Evolutionary conservation across 92 coral and sea anemone genomes (phyloP).

Genomic region (Virgularia gustaviana): DNA sequence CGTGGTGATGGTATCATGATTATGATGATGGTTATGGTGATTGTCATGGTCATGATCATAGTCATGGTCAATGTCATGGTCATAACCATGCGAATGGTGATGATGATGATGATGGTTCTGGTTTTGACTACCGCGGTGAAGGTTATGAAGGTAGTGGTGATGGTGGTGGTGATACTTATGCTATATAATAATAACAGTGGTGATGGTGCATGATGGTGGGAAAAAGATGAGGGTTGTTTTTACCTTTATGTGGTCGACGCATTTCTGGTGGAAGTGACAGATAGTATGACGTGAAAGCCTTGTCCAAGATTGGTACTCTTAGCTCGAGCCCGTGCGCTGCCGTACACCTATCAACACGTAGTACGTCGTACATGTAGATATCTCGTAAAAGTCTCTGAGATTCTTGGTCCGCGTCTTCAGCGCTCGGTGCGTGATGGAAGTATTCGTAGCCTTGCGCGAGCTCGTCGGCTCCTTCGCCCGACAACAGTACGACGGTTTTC

Average conservation of each 20-base stretch:
- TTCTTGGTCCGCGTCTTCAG: constrained; percentile 56
- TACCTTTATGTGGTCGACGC: constrained; percentile 53
- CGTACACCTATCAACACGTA: constrained; percentile 55
- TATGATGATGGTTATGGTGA: too few species aligned
- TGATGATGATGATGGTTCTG: too few species aligned
- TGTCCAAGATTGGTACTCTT: constrained; percentile 51
- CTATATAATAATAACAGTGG: too few species aligned
- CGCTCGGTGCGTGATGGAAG: constrained; percentile 52
- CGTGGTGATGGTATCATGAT: too few species aligned
- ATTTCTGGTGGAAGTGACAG: constrained; percentile 44
- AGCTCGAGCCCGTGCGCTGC: constrained; percentile 54
- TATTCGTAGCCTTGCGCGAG: constrained; percentile 52
- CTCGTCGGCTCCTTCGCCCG: constrained; percentile 58
- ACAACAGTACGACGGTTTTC: constrained; percentile 45
- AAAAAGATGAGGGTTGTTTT: too few species aligned
- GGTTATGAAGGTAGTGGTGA: too few species aligned
- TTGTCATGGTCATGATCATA: too few species aligned
- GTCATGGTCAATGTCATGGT: too few species aligned
- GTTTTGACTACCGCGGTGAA: too few species aligned
- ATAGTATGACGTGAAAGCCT: constrained; percentile 50
- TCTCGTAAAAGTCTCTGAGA: constrained; percentile 51
- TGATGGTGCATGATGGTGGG: too few species aligned
- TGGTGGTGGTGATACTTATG: too few species aligned
- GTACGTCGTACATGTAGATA: constrained; percentile 47
- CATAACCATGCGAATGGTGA: too few species aligned